A percentile compares a stretch with the other conserved stretches of the same genome.
phyloP scores from a whole-genome alignment of 2,888 invertebrate species.

The Drosophila neotestacea region DNA sequence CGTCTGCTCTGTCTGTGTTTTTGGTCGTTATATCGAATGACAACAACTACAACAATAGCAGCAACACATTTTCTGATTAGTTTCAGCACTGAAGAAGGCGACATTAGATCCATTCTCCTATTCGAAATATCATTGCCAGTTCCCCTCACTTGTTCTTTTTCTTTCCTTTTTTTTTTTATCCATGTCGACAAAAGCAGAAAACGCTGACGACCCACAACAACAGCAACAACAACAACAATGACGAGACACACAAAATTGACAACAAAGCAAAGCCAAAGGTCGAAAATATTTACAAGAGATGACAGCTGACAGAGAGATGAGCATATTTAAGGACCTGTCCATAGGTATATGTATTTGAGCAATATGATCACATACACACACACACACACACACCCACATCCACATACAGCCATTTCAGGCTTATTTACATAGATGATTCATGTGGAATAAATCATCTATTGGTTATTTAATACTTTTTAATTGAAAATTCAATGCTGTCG shows the following conservation, averaged over 20 bases:
- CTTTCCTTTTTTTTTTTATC: constrained; percentile 22
- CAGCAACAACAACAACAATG: constrained; percentile 14
- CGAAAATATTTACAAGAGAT: constrained; percentile 53
- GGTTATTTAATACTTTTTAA: constrained; percentile 48
- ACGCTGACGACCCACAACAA: constrained; percentile 26
- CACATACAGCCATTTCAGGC: not conserved
- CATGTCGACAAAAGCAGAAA: constrained; percentile 37
- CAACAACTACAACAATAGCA: constrained; percentile 53
- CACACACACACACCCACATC: not conserved
- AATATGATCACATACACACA: constrained; percentile 9
- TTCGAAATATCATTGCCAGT: constrained; percentile 39
- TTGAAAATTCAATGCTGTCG: constrained; percentile 35
- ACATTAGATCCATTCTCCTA: constrained; percentile 49
- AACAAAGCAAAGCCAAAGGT: constrained; percentile 55
- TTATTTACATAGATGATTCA: constrained; percentile 17
- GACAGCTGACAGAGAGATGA: constrained; percentile 48
- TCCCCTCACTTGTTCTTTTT: not conserved
- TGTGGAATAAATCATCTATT: constrained; percentile 29
- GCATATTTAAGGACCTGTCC: constrained; percentile 30
- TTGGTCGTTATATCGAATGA: constrained; percentile 53
- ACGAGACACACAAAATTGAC: constrained; percentile 31
- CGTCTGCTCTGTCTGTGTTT: constrained; percentile 15
- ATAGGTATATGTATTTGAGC: constrained; percentile 6
- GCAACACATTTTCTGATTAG: constrained; percentile 75
- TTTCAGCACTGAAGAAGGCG: constrained; percentile 54